Percentiles rank a stretch among this genome's conserved stretches.
These are phyloP conservation scores for fruit fly (Drosophila melanogaster) DNA, from an alignment of 1,140 invertebrate genomes.

Conservation along the genomic window Release_6_plus_ISO1_MT NT_037436.4:20098501-20099000, in stretches of 20 bases:
- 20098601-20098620: slow-evolving; percentile 46
- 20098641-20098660: slow-evolving; percentile 43
- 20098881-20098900: slow-evolving; percentile 45
- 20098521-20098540: slow-evolving; percentile 34
- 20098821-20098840: slow-evolving; percentile 28
- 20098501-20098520: slow-evolving; percentile 18
- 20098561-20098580: slow-evolving; percentile 41
- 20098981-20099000: slow-evolving; percentile 65
- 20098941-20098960: slow-evolving; percentile 64
- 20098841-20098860: slow-evolving; percentile 67
- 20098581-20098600: slow-evolving; percentile 72
- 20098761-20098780: slow-evolving; percentile 23
- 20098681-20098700: slow-evolving; percentile 46
- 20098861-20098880: slow-evolving; percentile 75
- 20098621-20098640: slow-evolving; percentile 37
- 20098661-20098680: slow-evolving; percentile 53
- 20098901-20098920: slow-evolving; percentile 71
- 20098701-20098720: slow-evolving; percentile 37
- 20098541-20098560: slow-evolving; percentile 23
- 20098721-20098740: slow-evolving; percentile 43
- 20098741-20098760: slow-evolving; percentile 17
- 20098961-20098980: slow-evolving; percentile 78
- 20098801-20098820: slow-evolving; percentile 11
- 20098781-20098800: slow-evolving; percentile 50
- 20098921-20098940: slow-evolving; percentile 53